Base-by-base conservation (phyloP, 2,113 vertebrate genomes). In the Microtus richardsoni region DNA sequence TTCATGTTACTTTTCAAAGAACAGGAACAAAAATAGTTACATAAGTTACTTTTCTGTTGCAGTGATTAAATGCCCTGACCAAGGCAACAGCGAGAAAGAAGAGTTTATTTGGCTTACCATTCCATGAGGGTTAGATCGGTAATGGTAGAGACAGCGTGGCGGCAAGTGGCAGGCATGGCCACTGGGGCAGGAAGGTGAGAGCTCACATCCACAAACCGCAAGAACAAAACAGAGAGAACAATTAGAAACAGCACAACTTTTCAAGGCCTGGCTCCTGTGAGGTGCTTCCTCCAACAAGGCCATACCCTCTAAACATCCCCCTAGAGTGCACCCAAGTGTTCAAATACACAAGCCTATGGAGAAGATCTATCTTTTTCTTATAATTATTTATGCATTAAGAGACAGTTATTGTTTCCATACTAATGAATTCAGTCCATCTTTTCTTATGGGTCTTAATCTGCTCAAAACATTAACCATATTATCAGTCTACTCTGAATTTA, bases 371-470 rank as follows among this genome's bases (percentile, higher is more conserved):
- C 58, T 21, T 30, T 64, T 64, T 64, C 62, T 58, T 5, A 62
- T 79, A 89, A 80, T 93, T 64, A 0, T 75, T 96, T 73, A 86
- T 47, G 44, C 74, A 78, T 88, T 96, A 83, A 54, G 70, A 96
- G 44, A n/a, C 58, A 77, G 84, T 92, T 94, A 79, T 92, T 94
- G n/a, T 92, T 58, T 95, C 88, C 80, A 95, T 26, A 94, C 75
- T 95, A 95, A 94, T 91, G 95, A 96, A 95, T 97, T 95, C 22
- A 47, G 94, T 58, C 83, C 87, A 85, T 52, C 79, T 94, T 88
- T 96, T 80, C 95, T 88, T 80, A 39, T 74, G 58, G 87, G 77
- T 90, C 92, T 91, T 94, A 97, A 58, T 93, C 86, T 96, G 89
- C 83, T 84, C 82, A 93, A 47, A 36, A 85, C 14, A 96, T 96